Percentiles rank a stretch among this genome's conserved stretches.
These are phyloP conservation scores for Pristionchus arcanus DNA, from an alignment of 2,888 invertebrate genomes.

Conservation along the genomic window DNA sequence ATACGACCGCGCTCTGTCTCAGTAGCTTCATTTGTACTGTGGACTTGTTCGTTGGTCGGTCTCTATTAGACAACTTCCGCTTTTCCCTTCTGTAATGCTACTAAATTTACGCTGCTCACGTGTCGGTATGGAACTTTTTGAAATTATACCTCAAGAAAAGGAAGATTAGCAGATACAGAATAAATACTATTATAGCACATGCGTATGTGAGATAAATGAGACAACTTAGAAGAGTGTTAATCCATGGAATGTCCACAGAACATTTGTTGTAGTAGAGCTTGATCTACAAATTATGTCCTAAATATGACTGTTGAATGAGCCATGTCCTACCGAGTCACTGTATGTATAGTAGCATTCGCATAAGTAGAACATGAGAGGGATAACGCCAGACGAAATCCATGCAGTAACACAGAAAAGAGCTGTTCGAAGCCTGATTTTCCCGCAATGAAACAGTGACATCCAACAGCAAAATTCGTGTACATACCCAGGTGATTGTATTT, in stretches of 20 bases:
- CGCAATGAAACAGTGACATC: background rate
- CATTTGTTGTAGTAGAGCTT: slow-evolving; percentile 44
- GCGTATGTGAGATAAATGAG: slow-evolving; percentile 29
- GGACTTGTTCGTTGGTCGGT: background rate
- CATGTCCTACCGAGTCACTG: background rate
- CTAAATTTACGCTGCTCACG: no score
- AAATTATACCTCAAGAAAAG: background rate
- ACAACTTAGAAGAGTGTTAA: background rate
- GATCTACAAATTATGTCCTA: background rate
- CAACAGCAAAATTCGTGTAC: background rate
- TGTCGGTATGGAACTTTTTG: background rate
- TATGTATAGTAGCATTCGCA: background rate
- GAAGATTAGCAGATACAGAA: slow-evolving; percentile 33
- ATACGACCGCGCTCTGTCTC: background rate
- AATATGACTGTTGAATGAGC: background rate
- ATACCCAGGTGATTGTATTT: background rate
- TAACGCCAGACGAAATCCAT: background rate
- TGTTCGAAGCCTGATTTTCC: background rate
- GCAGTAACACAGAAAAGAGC: background rate
- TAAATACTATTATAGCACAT: background rate
- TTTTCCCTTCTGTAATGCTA: background rate
- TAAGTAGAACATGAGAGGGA: slow-evolving; percentile 3
- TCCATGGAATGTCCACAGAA: no score
- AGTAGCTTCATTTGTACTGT: slow-evolving; percentile 12
- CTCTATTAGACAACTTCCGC: background rate